These are phyloP conservation scores for Drosophila maculinotata DNA, from an alignment of 2,888 invertebrate genomes.

Conservation along the genomic window DNA sequence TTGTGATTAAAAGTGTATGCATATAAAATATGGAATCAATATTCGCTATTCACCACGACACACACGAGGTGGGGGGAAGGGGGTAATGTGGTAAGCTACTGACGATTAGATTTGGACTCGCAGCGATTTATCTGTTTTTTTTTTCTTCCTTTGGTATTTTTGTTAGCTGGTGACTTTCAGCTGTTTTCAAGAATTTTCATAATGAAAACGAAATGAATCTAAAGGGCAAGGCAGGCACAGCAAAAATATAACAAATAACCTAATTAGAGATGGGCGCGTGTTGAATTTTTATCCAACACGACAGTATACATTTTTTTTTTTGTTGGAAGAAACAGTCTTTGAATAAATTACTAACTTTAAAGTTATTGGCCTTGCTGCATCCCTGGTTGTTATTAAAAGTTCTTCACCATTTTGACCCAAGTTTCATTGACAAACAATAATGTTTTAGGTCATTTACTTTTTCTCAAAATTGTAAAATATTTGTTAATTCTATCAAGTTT, in stretches of 20 bases:
- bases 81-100: constrained; percentile 15
- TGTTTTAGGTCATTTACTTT: background rate
- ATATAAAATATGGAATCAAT: constrained; percentile 42
- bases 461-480: background rate
- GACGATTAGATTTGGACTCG: constrained; percentile 46
- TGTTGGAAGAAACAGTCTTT: too few species aligned
- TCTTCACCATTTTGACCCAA: background rate
- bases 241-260: background rate
- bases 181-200: constrained; percentile 26
- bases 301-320: too few species aligned
- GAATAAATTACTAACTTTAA: too few species aligned
- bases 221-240: constrained; percentile 5
- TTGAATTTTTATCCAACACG: too few species aligned
- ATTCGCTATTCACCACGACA: constrained; percentile 44
- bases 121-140: constrained; percentile 31
- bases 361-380: too few species aligned
- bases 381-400: too few species aligned
- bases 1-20: constrained; percentile 21
- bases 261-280: too few species aligned
- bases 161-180: constrained; percentile 14
- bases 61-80: constrained; percentile 1
- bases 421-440: background rate
- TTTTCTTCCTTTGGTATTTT: too few species aligned
- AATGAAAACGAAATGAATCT: constrained; percentile 36
- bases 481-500: background rate